These are phyloP conservation scores for Ptilodon capucinus DNA, from an alignment of 2,888 invertebrate genomes.

Conservation along the genomic window DNA sequence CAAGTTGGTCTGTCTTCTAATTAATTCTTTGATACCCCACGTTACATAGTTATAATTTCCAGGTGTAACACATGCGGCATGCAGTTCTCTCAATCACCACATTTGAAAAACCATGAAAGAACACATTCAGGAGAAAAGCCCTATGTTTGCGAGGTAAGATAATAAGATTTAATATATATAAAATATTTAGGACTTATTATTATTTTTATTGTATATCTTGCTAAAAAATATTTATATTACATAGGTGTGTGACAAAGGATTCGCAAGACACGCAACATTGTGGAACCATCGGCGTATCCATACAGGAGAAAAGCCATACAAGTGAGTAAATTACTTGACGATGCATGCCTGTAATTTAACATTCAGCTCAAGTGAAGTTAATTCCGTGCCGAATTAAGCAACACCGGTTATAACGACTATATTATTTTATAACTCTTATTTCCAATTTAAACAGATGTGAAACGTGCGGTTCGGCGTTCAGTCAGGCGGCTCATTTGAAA, in stretches of 20 bases:
- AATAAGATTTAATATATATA: neutral
- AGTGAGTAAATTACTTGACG: conserved; percentile 70
- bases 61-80: conserved; percentile 94
- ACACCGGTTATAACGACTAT: no score
- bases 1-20: no score
- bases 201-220: no score
- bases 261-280: conserved; percentile 92
- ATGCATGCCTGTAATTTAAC: no score
- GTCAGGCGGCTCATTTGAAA: conserved; percentile 94
- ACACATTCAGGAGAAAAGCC: conserved; percentile 94
- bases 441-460: conserved; percentile 86
- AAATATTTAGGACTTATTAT: no score
- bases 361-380: no score
- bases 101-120: conserved; percentile 93
- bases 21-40: no score
- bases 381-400: no score
- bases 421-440: no score
- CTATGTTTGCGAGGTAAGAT: conserved; percentile 89
- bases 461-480: conserved; percentile 94
- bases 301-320: conserved; percentile 93
- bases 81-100: conserved; percentile 95
- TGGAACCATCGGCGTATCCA: conserved; percentile 95
- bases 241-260: conserved; percentile 92
- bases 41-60: conserved; percentile 7
- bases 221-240: neutral